A percentile compares a stretch with the other conserved stretches of the same genome.
Evolutionary conservation across 2,888 invertebrate species (phyloP).

Genomic region (Leptinotarsa peninsularis): DNA sequence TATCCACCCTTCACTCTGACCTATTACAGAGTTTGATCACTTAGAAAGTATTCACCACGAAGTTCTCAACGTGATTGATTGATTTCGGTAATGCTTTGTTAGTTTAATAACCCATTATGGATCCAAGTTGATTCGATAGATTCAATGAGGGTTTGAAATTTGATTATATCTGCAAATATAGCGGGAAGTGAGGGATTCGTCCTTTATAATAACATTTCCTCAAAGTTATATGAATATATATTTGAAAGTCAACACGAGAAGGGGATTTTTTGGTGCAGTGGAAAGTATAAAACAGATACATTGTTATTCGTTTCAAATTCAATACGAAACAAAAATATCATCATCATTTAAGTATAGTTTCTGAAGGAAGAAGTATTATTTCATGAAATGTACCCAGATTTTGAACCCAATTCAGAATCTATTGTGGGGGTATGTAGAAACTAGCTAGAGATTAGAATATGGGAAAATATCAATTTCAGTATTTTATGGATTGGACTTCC

Average conservation of each 20-base stretch:
- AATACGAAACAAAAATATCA: too few relatives aligned
- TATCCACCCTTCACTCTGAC: constrained; percentile 1
- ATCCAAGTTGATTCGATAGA: not conserved
- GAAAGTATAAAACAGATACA: too few relatives aligned
- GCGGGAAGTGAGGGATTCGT: not conserved
- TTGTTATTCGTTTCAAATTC: too few relatives aligned
- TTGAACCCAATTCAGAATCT: too few relatives aligned
- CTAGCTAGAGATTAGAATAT: too few relatives aligned
- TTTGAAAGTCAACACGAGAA: not conserved
- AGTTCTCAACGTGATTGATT: constrained; percentile 21
- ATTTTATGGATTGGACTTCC: too few relatives aligned
- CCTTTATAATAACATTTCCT: not conserved
- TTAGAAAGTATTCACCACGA: constrained; percentile 16
- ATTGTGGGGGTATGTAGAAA: too few relatives aligned
- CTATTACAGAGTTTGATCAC: constrained; percentile 16
- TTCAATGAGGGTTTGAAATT: constrained; percentile 12
- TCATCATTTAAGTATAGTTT: too few relatives aligned
- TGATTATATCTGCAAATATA: constrained; percentile 1
- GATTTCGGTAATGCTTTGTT: constrained; percentile 15
- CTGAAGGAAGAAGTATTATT: too few relatives aligned
- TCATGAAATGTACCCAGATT: too few relatives aligned
- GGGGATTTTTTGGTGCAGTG: too few relatives aligned
- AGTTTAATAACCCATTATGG: constrained; percentile 19
- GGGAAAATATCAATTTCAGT: too few relatives aligned
- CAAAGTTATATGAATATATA: not conserved